phyloP scores from a whole-genome alignment of 2,113 vertebrate genomes.

The Euleptes europaea region DNA sequence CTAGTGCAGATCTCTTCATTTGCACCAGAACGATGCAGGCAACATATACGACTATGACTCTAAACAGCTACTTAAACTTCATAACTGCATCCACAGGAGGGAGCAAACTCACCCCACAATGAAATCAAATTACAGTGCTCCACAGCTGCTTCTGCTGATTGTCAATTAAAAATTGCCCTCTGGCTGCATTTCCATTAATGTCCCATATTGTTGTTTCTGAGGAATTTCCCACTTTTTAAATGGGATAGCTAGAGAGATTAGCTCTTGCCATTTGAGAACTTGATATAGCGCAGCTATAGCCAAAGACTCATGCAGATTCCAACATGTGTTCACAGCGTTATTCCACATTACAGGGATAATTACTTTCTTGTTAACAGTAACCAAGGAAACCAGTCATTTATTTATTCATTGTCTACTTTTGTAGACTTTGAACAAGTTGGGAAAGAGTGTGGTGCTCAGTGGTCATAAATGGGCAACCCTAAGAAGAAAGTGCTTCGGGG shows the following conservation, averaged over 20 bases:
- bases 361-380: slow-evolving; percentile 58
- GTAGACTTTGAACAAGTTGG: neutral
- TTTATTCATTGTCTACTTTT: slow-evolving; percentile 21
- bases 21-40: neutral
- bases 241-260: slow-evolving; percentile 36
- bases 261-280: slow-evolving; percentile 35
- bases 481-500: neutral
- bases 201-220: slow-evolving; percentile 8
- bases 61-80: slow-evolving; percentile 17
- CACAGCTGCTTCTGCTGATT: slow-evolving; percentile 37
- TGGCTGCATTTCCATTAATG: slow-evolving; percentile 32
- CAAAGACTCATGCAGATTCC: slow-evolving; percentile 45
- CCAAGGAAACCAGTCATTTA: slow-evolving; percentile 30
- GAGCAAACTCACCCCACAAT: slow-evolving; percentile 22
- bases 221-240: slow-evolving; percentile 40
- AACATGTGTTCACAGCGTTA: slow-evolving; percentile 57
- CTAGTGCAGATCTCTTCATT: neutral
- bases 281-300: slow-evolving; percentile 31
- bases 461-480: neutral
- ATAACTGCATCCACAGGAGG: slow-evolving; percentile 20
- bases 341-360: slow-evolving; percentile 67
- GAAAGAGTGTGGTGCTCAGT: neutral
- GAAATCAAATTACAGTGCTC: slow-evolving; percentile 42
- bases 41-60: neutral
- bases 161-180: slow-evolving; percentile 5